Evolutionary conservation across 2,888 invertebrate species (phyloP).

Genomic region (Aricia artaxerxes): DNA sequence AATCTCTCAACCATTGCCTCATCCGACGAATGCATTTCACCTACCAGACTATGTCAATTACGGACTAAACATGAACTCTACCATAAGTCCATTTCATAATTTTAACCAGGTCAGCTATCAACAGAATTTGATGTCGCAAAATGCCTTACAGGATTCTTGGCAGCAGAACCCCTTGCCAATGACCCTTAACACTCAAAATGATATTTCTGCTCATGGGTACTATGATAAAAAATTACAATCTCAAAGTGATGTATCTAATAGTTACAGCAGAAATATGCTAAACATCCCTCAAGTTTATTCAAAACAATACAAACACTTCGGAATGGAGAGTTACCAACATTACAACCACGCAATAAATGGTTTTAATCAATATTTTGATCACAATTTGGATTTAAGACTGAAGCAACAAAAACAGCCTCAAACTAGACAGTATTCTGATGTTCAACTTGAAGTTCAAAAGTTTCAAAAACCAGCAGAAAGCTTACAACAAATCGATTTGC

Average conservation of each 20-base stretch:
- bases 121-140: constrained; percentile 49
- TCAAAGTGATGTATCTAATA: constrained; percentile 39
- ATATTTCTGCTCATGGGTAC: constrained; percentile 43
- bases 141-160: constrained; percentile 49
- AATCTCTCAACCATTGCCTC: constrained; percentile 52
- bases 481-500: constrained; percentile 35
- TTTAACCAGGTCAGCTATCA: constrained; percentile 54
- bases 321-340: constrained; percentile 44
- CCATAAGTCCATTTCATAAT: constrained; percentile 53
- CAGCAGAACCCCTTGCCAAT: constrained; percentile 58
- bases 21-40: constrained; percentile 50
- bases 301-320: constrained; percentile 51
- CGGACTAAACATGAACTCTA: constrained; percentile 51
- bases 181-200: constrained; percentile 55
- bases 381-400: constrained; percentile 47
- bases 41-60: constrained; percentile 55
- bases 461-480: constrained; percentile 28
- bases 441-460: constrained; percentile 24
- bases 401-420: constrained; percentile 45
- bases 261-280: constrained; percentile 44
- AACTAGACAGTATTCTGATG: constrained; percentile 29
- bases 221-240: constrained; percentile 40
- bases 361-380: constrained; percentile 43
- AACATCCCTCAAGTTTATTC: constrained; percentile 58
- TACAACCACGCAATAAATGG: constrained; percentile 42